Evolutionary conservation across 2,888 invertebrate species (phyloP), one percentile per base, ranked within the genome.

Genomic region (Erebia aethiops): DNA sequence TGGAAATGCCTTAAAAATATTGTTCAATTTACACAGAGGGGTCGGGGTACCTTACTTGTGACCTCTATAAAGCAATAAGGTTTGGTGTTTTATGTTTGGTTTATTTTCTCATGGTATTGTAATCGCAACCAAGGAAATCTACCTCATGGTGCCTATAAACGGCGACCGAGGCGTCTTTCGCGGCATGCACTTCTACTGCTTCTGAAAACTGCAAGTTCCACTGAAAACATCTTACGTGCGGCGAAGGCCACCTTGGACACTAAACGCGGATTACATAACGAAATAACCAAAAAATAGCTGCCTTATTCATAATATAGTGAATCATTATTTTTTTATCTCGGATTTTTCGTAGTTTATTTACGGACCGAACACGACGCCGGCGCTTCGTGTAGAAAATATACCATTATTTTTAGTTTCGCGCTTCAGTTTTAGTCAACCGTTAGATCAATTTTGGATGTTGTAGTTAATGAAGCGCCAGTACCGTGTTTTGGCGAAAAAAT

Each of bases 81-180:
- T 70, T 74, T 74, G 56, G 57, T 71, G 71, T 74, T 35, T 71
- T 74, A 65, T 52, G 74, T 74, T 74, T 46, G 51, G 41, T 56
- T 65, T 16, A 26, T 46, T 71, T 71, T 63, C 35, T 60, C 41
- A 13, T 70, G 62, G 13, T 71, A 67, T 71, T 74, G 69, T 71
- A 57, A 69, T 67, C 60, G 70, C 75, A 75, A 75, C 73, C 74
- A 71, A 70, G 70, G 58, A 74, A 76, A 71, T 62, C 73, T 72
- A 75, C 75, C 75, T 76, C 73, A 76, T 69, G 71, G 67, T 74
- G 68, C 62, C 66, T 56, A 49, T 5, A 54, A 63, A 57, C 52
- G 67, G 56, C 54, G 52, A 63, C 61, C 49, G 46, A 67, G 70
- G 14, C 56, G 49, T 18, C 64, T 67, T 5, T 46, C 18, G 43